Evolutionary conservation across 2,888 invertebrate species (phyloP).

Genomic region (Alloplasta piceator): DNA sequence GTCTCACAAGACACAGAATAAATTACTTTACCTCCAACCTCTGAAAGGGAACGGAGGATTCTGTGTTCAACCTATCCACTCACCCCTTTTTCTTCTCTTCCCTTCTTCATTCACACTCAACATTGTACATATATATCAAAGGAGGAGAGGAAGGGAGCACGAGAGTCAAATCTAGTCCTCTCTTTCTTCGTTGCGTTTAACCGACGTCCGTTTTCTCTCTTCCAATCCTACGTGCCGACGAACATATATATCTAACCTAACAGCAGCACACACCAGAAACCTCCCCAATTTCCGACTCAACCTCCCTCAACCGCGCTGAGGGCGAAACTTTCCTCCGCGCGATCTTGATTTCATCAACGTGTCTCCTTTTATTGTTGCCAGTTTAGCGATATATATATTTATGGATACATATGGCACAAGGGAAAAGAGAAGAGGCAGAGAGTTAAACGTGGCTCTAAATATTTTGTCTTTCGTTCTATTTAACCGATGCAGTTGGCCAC

Average conservation of each 20-base stretch:
- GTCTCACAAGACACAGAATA: slow-evolving; percentile 63
- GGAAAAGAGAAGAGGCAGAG: slow-evolving; percentile 23
- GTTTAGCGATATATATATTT: slow-evolving; percentile 69
- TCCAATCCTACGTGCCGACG: slow-evolving; percentile 48
- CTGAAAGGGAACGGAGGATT: slow-evolving; percentile 31
- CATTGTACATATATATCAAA: slow-evolving; percentile 11
- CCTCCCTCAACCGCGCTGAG: slow-evolving; percentile 41
- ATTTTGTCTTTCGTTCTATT: slow-evolving; percentile 74
- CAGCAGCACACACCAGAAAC: slow-evolving; percentile 19
- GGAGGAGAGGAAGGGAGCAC: not conserved
- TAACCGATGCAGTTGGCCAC: slow-evolving; percentile 9
- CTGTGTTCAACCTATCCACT: slow-evolving; percentile 46
- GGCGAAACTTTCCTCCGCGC: slow-evolving; percentile 76
- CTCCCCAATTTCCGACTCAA: not conserved
- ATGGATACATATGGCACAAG: not conserved
- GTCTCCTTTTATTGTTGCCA: slow-evolving; percentile 82
- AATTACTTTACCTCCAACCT: slow-evolving; percentile 66
- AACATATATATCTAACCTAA: slow-evolving; percentile 17
- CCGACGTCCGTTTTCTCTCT: slow-evolving; percentile 48
- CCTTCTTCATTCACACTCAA: slow-evolving; percentile 41
- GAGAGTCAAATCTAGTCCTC: not conserved
- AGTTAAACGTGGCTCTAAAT: slow-evolving; percentile 74
- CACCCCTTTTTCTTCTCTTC: slow-evolving; percentile 39
- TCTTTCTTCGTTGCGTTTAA: slow-evolving; percentile 18
- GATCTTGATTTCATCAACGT: slow-evolving; percentile 82